A percentile compares a stretch with the other conserved stretches of the same genome.
Evolutionary conservation across 2,113 vertebrate species (phyloP).

Genomic region (Apus apus): DNA sequence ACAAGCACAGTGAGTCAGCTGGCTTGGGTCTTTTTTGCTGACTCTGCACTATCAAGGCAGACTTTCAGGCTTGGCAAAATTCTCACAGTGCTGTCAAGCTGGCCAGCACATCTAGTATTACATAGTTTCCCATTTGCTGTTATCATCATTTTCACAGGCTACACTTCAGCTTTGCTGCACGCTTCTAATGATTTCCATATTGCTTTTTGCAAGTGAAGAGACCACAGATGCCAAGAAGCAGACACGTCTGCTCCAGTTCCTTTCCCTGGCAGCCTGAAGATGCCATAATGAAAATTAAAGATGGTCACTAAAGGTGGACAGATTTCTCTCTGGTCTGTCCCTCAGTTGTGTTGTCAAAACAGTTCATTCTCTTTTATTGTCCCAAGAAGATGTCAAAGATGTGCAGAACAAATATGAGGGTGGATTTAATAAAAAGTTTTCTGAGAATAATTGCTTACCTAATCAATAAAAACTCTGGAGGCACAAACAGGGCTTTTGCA

Average conservation of each 20-base stretch:
- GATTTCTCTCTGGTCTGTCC: background rate
- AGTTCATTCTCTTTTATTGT: background rate
- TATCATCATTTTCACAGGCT: constrained; percentile 40
- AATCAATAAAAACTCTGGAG: background rate
- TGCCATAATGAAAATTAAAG: constrained; percentile 1
- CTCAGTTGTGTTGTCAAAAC: background rate
- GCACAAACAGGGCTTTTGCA: background rate
- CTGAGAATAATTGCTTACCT: background rate
- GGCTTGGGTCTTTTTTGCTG: background rate
- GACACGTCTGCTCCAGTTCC: background rate
- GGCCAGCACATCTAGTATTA: background rate
- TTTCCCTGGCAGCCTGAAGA: background rate
- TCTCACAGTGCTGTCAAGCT: background rate
- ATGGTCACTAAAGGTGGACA: background rate
- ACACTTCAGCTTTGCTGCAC: background rate
- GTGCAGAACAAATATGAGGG: background rate
- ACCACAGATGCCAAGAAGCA: background rate
- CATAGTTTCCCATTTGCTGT: constrained; percentile 37
- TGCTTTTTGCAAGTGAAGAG: background rate
- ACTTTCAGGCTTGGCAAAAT: background rate
- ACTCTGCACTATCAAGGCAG: background rate
- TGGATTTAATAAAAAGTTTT: constrained; percentile 7
- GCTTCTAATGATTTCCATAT: background rate
- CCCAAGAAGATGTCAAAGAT: background rate
- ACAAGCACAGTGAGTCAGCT: background rate